phyloP scores from a whole-genome alignment of 2,797 vertebrate genomes.

The Girardinus metallicus region DNA sequence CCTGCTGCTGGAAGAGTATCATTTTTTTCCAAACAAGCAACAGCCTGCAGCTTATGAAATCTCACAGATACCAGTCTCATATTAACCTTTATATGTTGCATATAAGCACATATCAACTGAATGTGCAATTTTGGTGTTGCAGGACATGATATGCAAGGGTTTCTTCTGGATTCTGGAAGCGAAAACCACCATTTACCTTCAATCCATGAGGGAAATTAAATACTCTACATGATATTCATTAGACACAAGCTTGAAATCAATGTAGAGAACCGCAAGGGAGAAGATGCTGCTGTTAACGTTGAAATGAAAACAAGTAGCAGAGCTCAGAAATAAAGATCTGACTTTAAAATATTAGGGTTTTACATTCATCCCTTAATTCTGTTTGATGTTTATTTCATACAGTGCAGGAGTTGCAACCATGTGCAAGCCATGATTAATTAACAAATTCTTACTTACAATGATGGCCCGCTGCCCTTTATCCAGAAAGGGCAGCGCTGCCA shows the following conservation, averaged over 20 bases:
- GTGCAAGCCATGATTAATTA: slow-evolving; percentile 51
- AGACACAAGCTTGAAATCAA: slow-evolving; percentile 31
- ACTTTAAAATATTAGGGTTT: background rate
- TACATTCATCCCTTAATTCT: slow-evolving; percentile 30
- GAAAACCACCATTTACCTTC: slow-evolving; percentile 19
- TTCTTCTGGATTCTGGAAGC: slow-evolving; percentile 7
- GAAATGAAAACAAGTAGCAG: slow-evolving; percentile 1
- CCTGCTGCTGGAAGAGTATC: slow-evolving; percentile 56
- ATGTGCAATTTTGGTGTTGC: slow-evolving; percentile 4
- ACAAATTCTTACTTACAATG: slow-evolving; percentile 56
- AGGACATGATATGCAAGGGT: background rate
- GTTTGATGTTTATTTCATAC: slow-evolving; percentile 24
- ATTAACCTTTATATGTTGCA: slow-evolving; percentile 21
- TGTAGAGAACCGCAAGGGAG: slow-evolving; percentile 16
- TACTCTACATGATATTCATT: slow-evolving; percentile 18
- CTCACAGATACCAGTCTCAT: slow-evolving; percentile 45
- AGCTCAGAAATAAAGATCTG: background rate
- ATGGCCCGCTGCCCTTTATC: slow-evolving; percentile 49
- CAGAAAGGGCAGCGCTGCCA: slow-evolving; percentile 59
- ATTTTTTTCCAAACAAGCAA: slow-evolving; percentile 59
- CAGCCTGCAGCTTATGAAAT: slow-evolving; percentile 43
- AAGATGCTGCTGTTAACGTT: slow-evolving; percentile 6
- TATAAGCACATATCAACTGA: slow-evolving; percentile 9
- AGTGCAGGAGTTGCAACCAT: background rate
- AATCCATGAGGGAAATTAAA: slow-evolving; percentile 37